Conservation (phyloP, 2,888 invertebrate species). For the Polymixis lichenea region DNA sequence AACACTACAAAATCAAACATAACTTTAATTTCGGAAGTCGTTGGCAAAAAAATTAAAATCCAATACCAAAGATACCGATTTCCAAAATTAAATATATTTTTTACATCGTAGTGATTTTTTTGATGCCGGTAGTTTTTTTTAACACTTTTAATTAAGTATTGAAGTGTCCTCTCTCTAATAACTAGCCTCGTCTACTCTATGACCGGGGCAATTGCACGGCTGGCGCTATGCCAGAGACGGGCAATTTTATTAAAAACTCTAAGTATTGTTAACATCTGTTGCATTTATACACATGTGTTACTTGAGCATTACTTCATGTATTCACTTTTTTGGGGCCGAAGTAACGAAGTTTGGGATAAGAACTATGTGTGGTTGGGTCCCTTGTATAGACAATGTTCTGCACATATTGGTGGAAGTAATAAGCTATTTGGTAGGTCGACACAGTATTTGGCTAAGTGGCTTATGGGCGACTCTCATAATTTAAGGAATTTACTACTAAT, state of each 20-base stretch:
- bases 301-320: slow-evolving; percentile 46
- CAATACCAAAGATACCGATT: too few relatives aligned
- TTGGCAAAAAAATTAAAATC: too few relatives aligned
- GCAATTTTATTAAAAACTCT: slow-evolving; percentile 81
- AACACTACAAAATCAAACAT: too few relatives aligned
- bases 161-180: slow-evolving; percentile 40
- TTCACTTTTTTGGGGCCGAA: slow-evolving; percentile 15
- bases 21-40: too few relatives aligned
- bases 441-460: not conserved
- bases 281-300: slow-evolving; percentile 50
- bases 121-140: too few relatives aligned
- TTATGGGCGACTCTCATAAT: too few relatives aligned
- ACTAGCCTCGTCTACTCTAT: slow-evolving; percentile 55
- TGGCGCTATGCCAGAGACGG: slow-evolving; percentile 77
- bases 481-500: too few relatives aligned
- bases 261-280: slow-evolving; percentile 80
- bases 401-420: not conserved
- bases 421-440: not conserved
- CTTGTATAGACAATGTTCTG: not conserved
- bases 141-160: too few relatives aligned
- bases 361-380: not conserved
- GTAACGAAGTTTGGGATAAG: not conserved
- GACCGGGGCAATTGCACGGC: slow-evolving; percentile 67
- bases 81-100: too few relatives aligned
- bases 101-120: too few relatives aligned